Evolutionary conservation across 2,797 vertebrate species (phyloP).

Genomic region (Squalus acanthias): DNA sequence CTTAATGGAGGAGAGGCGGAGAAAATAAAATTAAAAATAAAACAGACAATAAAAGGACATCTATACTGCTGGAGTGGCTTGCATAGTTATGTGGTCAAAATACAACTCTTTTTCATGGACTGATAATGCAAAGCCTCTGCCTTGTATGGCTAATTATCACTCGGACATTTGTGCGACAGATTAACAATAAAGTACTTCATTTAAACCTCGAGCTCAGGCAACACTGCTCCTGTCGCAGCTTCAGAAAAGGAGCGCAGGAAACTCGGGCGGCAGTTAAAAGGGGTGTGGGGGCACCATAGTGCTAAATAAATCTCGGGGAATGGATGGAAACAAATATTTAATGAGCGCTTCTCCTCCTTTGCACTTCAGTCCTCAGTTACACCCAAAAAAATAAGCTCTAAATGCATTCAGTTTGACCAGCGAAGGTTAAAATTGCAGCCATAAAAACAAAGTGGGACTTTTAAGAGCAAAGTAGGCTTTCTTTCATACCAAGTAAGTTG

Average conservation of each 20-base stretch:
- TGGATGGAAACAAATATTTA: slow-evolving; percentile 65
- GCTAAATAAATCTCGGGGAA: slow-evolving; percentile 62
- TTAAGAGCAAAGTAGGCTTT: slow-evolving; percentile 42
- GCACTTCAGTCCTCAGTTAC: slow-evolving; percentile 63
- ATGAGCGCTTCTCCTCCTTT: slow-evolving; percentile 60
- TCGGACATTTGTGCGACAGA: slow-evolving; percentile 47
- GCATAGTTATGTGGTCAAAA: background rate
- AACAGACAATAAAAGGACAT: background rate
- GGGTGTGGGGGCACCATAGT: slow-evolving; percentile 57
- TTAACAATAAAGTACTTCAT: slow-evolving; percentile 50
- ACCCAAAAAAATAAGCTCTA: slow-evolving; percentile 60
- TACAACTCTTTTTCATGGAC: background rate
- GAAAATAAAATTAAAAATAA: background rate
- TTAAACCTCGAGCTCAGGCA: slow-evolving; percentile 49
- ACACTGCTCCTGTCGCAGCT: background rate
- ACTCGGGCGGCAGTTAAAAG: slow-evolving; percentile 60
- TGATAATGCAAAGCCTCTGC: background rate
- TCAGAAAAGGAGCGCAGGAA: background rate
- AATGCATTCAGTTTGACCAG: slow-evolving; percentile 69
- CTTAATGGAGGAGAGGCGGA: background rate
- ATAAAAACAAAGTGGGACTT: slow-evolving; percentile 68
- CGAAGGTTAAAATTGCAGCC: slow-evolving; percentile 78
- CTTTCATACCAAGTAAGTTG: slow-evolving; percentile 53
- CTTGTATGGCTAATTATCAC: background rate
- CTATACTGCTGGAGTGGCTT: background rate